phyloP scores from a whole-genome alignment of 2,797 vertebrate species.

The Microcaecilia unicolor region DNA sequence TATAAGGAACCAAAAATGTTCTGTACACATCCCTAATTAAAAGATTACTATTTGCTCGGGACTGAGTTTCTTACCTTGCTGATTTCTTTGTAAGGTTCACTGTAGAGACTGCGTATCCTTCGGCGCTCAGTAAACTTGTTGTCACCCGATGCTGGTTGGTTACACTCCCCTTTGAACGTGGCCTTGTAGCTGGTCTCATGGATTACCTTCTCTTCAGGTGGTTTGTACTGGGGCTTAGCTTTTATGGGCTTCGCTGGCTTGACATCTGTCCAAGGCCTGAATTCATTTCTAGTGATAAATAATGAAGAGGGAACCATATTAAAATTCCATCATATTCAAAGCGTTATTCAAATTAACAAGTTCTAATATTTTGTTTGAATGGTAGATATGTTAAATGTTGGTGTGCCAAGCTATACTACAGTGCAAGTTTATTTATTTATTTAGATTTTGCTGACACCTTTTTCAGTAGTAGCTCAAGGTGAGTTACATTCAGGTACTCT shows the following conservation, averaged over 20 bases:
- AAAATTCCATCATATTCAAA: too few species aligned
- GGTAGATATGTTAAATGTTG: too few species aligned
- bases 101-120: conserved; percentile 92
- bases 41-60: too few species aligned
- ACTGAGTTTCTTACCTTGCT: conserved; percentile 69
- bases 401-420: too few species aligned
- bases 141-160: conserved; percentile 52
- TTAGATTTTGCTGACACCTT: too few species aligned
- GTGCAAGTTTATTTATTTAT: too few species aligned
- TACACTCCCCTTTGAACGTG: conserved; percentile 81
- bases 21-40: too few species aligned
- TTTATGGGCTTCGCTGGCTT: conserved; percentile 80
- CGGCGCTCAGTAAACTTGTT: conserved; percentile 80
- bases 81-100: conserved; percentile 77
- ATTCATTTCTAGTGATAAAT: conserved; percentile 72
- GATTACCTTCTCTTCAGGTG: conserved; percentile 71
- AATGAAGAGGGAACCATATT: too few species aligned
- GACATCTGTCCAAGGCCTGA: conserved; percentile 81
- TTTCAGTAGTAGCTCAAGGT: too few species aligned
- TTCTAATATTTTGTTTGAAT: too few species aligned
- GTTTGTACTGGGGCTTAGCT: conserved; percentile 81
- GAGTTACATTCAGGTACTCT: too few species aligned
- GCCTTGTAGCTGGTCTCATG: conserved; percentile 91
- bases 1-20: background rate
- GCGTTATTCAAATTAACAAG: background rate